Base-by-base conservation (phyloP, 1,140 invertebrate genomes). In the Cyclina sinensis region DNA sequence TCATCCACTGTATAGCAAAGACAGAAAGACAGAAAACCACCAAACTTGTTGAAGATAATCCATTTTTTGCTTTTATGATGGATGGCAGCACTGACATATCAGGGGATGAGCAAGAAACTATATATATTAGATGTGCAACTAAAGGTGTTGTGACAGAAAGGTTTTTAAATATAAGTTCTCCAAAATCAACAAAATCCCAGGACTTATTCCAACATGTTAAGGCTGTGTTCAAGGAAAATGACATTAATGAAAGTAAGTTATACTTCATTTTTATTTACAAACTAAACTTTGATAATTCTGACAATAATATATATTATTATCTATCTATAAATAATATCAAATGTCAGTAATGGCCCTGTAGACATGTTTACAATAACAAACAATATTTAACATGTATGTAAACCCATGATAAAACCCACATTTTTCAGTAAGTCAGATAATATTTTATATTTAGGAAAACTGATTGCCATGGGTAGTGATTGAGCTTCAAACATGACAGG, bases 401-500 rank as follows among this genome's bases (percentile, higher is more conserved):
- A 5, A 79, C 39, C 27, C 4, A 27, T 32, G 24, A 14, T 2
- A 35, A 5, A 11, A 65, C 1, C 21, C 30, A 21, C 3, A 37
- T 7, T n/a, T 37, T 11, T 4, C 9, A 65, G 37, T 37, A 65
- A 43, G 4, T 37, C 11, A 30, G 1, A 68, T 27, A 27, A 32
- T 46, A 21, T 11, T 62, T n/a, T 83, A 43, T 37, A 51, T 89
- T 74, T 57, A 90, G 89, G n/a, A 18, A 87, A 88, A 65, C 37
- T 90, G 0, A 32, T 88, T 27, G 85, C 27, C 0, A 65, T 88
- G 59, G 86, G 89, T 2, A 73, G 73, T 27, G 86, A 90, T 73
- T 85, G 89, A 7, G 85, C 86, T 9, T 73, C 86, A 27, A 90
- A 90, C 32, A 90, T 90, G 89, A 43, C 30, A 18, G 85, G 86